Percentiles rank a stretch among this genome's conserved stretches.
These are phyloP conservation scores for Sialis fuliginosa DNA, from an alignment of 2,888 invertebrate species.

Conservation along the genomic window DNA sequence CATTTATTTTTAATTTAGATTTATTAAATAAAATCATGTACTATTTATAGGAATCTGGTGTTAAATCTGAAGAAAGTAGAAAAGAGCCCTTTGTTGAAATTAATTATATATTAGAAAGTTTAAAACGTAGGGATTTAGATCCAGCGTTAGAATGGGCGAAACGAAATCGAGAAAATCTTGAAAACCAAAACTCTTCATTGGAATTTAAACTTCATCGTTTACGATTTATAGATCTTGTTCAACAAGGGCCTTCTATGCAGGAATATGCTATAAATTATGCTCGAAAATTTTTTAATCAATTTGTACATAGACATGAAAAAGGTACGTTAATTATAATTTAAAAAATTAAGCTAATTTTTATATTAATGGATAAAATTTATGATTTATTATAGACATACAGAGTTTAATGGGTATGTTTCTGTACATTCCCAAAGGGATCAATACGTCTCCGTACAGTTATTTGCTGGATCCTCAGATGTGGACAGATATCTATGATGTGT, in stretches of 20 bases:
- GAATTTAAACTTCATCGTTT: constrained; percentile 71
- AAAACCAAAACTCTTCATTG: constrained; percentile 46
- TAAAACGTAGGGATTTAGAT: constrained; percentile 62
- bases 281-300: constrained; percentile 63
- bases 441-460: constrained; percentile 60
- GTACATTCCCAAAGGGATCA: constrained; percentile 60
- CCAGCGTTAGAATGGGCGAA: constrained; percentile 81
- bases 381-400: constrained; percentile 46
- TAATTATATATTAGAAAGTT: constrained; percentile 74
- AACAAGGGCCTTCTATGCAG: constrained; percentile 48
- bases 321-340: constrained; percentile 23
- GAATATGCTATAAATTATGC: constrained; percentile 78
- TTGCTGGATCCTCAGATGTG: constrained; percentile 59
- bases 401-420: constrained; percentile 72
- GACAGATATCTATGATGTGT: constrained; percentile 77
- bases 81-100: constrained; percentile 67
- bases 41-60: constrained; percentile 43
- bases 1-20: neutral
- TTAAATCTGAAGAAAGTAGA: constrained; percentile 40
- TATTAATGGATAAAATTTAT: constrained; percentile 2
- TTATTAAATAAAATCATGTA: constrained; percentile 4
- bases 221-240: constrained; percentile 57
- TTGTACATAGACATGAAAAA: constrained; percentile 59
- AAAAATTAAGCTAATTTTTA: neutral
- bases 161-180: constrained; percentile 52